Evolutionary conservation across 2,113 vertebrate species (phyloP), one percentile per base, ranked within the genome.

Genomic region (Perca schrenkii): DNA sequence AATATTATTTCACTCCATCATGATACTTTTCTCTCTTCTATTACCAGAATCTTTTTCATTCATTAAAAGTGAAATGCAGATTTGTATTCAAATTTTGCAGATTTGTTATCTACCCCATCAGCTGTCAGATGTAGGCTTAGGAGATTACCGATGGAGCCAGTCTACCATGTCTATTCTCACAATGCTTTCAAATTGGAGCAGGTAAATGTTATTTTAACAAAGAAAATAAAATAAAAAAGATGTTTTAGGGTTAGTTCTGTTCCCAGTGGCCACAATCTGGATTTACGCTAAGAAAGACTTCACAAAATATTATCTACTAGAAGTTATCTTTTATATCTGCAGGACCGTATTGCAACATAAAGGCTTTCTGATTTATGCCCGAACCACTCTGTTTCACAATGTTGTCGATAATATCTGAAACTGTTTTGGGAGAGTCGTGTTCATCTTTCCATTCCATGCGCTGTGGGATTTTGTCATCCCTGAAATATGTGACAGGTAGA

Each of bases 401-500:
- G 40, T 3, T 15, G 36, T 25, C 1, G 7, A 21, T 50, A 63
- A 83, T 61, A 86, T 66, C 34, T 68, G 49, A 85, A 34, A 65
- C 73, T 14, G 57, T 73, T 85, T 62, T 65, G 4, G 13, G 47
- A 54, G 43, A 54, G 68, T 67, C 40, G 2, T 36, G 60, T 70
- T 82, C 71, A 66, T 34, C 63, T 78, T 83, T 79, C 62, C 60
- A 34, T n/a, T 46, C 43, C 16, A 19, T 61, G 40, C 49, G n/a
- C 31, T 3, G 61, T 52, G 73, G 58, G 61, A 85, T 77, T 82
- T 56, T 85, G 80, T 76, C 80, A 85, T 82, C 66, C 17, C 69
- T 67, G 47, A 91, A 88, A 65, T 75, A 89, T 88, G 84, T 79
- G 91, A 83, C 85, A 90, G 72, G 84, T 66, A 86, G 64, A 90